phyloP scores from a whole-genome alignment of 2,797 vertebrate genomes.

The Smutsia gigantea region DNA sequence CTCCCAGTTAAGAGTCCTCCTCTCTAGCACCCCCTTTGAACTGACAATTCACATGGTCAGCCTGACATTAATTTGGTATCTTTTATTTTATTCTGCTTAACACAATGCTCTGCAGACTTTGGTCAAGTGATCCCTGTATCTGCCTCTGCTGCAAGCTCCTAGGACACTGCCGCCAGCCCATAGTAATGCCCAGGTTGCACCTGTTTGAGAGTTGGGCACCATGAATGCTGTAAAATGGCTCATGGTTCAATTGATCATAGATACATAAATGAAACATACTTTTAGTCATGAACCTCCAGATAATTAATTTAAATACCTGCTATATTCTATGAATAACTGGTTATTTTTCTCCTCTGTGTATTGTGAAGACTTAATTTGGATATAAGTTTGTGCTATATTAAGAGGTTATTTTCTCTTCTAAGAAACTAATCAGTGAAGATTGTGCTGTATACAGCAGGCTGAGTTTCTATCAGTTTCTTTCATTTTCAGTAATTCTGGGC shows the following conservation, averaged over 20 bases:
- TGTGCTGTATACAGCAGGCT: neutral
- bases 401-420: constrained; percentile 23
- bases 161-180: neutral
- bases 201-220: neutral
- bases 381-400: constrained; percentile 39
- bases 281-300: neutral
- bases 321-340: neutral
- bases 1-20: neutral
- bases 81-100: neutral
- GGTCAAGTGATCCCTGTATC: neutral
- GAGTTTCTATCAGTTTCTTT: constrained; percentile 47
- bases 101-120: neutral
- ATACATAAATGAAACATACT: constrained; percentile 11
- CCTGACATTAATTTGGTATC: constrained; percentile 6
- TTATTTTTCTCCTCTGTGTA: neutral
- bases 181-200: neutral
- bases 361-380: neutral
- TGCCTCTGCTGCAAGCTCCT: neutral
- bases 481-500: neutral
- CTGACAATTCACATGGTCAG: neutral
- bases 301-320: neutral
- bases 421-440: neutral
- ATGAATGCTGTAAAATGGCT: neutral
- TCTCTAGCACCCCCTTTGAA: neutral
- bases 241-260: neutral